phyloP scores from a whole-genome alignment of 2,888 invertebrate genomes.

The Acanthosepion pharaonis region DNA sequence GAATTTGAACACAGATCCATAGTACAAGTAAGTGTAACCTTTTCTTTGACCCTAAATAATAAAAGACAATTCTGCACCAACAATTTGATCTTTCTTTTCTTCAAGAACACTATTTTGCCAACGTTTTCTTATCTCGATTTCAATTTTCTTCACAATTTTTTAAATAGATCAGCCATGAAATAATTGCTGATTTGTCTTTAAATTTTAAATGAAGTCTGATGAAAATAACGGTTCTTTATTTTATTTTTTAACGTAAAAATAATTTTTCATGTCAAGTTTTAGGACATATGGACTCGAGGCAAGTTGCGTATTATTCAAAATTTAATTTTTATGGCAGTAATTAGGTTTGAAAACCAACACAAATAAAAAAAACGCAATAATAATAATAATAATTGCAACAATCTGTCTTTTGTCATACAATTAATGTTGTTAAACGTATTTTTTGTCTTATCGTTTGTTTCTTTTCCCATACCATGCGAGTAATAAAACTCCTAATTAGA shows the following conservation, averaged over 20 bases:
- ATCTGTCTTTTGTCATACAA: too few species aligned
- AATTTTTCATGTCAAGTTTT: neutral
- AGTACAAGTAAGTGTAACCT: conserved; percentile 25
- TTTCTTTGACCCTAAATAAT: neutral
- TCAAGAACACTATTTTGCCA: too few species aligned
- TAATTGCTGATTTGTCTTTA: neutral
- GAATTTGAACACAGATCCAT: conserved; percentile 43
- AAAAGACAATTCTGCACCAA: too few species aligned
- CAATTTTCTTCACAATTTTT: too few species aligned
- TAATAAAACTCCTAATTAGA: too few species aligned
- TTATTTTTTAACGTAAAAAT: neutral
- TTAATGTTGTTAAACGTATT: neutral
- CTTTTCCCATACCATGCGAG: too few species aligned
- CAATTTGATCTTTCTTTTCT: too few species aligned
- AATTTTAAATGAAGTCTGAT: neutral
- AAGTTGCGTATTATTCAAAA: neutral
- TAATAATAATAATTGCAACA: neutral
- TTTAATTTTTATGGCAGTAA: neutral
- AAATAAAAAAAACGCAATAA: neutral
- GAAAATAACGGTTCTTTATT: neutral
- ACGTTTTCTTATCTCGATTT: too few species aligned
- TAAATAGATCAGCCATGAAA: too few species aligned
- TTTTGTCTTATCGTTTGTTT: neutral
- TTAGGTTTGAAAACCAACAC: neutral
- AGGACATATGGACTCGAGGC: neutral